Conservation (phyloP, 2,888 invertebrate species). For the Drosophila fulvimacula region DNA sequence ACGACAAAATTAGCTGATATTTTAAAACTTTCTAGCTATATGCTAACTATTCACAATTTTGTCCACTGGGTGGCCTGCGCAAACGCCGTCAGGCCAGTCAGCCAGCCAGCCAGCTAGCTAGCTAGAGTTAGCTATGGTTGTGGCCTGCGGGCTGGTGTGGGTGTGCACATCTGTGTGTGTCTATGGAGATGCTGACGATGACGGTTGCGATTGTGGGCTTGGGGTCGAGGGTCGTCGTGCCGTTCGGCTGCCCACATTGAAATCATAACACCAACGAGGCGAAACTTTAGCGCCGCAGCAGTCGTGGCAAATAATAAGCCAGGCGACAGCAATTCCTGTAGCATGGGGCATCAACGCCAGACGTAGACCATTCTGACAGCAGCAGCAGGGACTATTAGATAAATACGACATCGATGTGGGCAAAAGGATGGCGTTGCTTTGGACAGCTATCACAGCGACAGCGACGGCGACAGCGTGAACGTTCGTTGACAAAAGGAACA, state of each 20-base stretch:
- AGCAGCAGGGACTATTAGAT: slow-evolving; percentile 73
- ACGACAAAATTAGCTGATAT: not conserved
- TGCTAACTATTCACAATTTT: slow-evolving; percentile 8
- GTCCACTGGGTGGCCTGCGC: slow-evolving; percentile 69
- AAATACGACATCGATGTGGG: slow-evolving; percentile 63
- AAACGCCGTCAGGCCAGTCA: slow-evolving; percentile 62
- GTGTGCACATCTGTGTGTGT: slow-evolving; percentile 24
- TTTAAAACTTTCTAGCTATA: not conserved
- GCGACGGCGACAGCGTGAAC: slow-evolving; percentile 17
- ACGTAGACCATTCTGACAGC: slow-evolving; percentile 73
- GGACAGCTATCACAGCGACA: slow-evolving; percentile 41
- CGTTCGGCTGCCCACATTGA: slow-evolving; percentile 79
- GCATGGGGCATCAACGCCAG: slow-evolving; percentile 62
- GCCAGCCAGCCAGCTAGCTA: slow-evolving; percentile 52
- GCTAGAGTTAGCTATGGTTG: slow-evolving; percentile 74
- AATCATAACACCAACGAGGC: slow-evolving; percentile 80
- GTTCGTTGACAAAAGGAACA: slow-evolving; percentile 50
- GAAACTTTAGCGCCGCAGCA: slow-evolving; percentile 78
- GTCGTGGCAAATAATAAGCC: slow-evolving; percentile 80
- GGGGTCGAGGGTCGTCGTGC: slow-evolving; percentile 67
- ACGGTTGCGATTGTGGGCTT: slow-evolving; percentile 63
- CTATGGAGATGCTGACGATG: slow-evolving; percentile 73
- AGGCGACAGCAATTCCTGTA: slow-evolving; percentile 69
- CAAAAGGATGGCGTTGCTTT: slow-evolving; percentile 34
- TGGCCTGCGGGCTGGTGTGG: slow-evolving; percentile 60